phyloP scores from a whole-genome alignment of 2,113 vertebrate genomes.

The Muntiacus reevesi region DNA sequence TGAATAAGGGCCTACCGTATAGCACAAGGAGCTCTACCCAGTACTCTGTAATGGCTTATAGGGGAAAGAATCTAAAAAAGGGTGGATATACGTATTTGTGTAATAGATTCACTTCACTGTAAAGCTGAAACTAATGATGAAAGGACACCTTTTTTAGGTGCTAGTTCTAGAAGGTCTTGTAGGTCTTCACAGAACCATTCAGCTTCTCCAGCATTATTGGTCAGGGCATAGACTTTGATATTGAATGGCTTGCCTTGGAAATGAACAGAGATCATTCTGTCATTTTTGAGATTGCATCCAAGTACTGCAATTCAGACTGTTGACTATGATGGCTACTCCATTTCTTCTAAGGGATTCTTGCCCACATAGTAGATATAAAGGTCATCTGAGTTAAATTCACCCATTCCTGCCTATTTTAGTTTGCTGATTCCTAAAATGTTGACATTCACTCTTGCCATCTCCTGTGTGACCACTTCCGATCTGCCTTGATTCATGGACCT shows the following conservation, averaged over 20 bases:
- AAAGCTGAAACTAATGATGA: not conserved
- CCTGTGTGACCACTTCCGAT: not conserved
- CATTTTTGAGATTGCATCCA: not conserved
- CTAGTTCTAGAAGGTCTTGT: not conserved
- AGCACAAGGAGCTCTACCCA: not conserved
- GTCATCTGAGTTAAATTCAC: not conserved
- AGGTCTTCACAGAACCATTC: not conserved
- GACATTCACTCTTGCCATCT: not conserved
- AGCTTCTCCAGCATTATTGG: not conserved
- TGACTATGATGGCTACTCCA: not conserved
- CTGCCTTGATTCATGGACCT: not conserved
- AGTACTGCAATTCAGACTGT: not conserved
- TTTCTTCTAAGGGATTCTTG: not conserved
- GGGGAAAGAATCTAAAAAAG: not conserved
- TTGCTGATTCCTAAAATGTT: not conserved
- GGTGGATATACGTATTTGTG: not conserved
- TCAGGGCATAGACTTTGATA: not conserved
- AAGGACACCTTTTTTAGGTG: not conserved
- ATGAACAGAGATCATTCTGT: not conserved
- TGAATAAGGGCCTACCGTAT: not conserved
- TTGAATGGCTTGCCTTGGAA: not conserved
- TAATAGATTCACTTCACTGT: not conserved
- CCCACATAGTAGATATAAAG: not conserved
- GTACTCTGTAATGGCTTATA: not conserved
- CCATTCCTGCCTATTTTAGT: not conserved